phyloP scores from a whole-genome alignment of 2,888 invertebrate species.

The Agriopis leucophaearia region DNA sequence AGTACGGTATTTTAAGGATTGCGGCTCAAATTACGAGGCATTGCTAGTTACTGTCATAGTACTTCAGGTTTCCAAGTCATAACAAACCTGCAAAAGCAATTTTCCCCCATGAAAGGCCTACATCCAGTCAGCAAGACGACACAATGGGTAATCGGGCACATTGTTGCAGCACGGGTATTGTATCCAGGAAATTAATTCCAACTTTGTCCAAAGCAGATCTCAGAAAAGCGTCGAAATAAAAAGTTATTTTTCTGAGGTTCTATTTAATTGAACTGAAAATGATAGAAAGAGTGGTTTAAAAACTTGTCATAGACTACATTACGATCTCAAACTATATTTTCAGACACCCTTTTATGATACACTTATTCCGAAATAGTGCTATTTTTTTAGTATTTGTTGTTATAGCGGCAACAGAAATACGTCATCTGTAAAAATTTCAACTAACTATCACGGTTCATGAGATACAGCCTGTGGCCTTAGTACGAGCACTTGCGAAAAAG shows the following conservation, averaged over 20 bases:
- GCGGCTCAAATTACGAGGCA: neutral
- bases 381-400: too few species aligned
- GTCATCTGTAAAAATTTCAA: too few species aligned
- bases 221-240: neutral
- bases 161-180: constrained; percentile 41
- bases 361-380: too few species aligned
- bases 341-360: too few species aligned
- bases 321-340: too few species aligned
- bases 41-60: neutral
- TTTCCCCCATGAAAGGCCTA: constrained; percentile 59
- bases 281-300: too few species aligned
- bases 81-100: constrained; percentile 49
- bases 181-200: constrained; percentile 36
- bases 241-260: neutral
- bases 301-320: neutral
- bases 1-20: neutral
- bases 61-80: neutral
- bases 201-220: constrained; percentile 28
- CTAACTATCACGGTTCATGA: too few species aligned
- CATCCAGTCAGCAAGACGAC: constrained; percentile 50
- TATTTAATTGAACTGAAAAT: neutral
- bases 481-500: too few species aligned
- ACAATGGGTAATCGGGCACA: constrained; percentile 45
- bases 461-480: too few species aligned
- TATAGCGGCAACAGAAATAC: too few species aligned